Evolutionary conservation across 2,888 invertebrate species (phyloP), one percentile per base, ranked within the genome.

Genomic region (Rhingia campestris): DNA sequence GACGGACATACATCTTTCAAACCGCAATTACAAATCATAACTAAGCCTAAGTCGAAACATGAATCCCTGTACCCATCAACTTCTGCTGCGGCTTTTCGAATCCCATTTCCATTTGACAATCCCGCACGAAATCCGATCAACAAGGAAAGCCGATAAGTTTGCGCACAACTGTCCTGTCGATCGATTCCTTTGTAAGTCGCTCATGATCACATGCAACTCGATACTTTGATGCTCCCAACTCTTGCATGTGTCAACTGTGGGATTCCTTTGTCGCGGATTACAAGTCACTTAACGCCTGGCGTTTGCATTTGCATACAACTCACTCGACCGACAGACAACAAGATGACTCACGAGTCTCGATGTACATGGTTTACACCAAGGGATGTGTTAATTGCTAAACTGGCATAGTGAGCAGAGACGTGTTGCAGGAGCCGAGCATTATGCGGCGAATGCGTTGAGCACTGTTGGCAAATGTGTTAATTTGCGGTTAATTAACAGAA

Each of bases 401-500:
- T 67, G 67, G 54, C 73, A 56, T 37, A 51, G 35, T 59, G 10
- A 59, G 61, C 66, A 47, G 74, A 49, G 22, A 30, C 12, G 4
- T 6, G 47, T 14, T 39, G 53, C 45, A 72, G 75, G 70, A 74
- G 76, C 61, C 47, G 47, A 22, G 22, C 51, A 32, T 45, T 12
- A 45, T 70, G 72, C 61, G 61, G 61, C 54, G 43, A 43, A 53
- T 66, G 49, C 76, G 47, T 37, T 76, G 12, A 70, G 61, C 59
- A 56, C 66, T 51, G 43, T 76, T 54, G 30, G 77, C 63, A 82
- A 73, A 77, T 77, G 81, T 82, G 81, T 67, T 82, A 77, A 82
- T 82, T 82, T 82, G 81, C 67, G 81, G 81, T 77, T 63, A 77
- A 82, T 82, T 82, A 82, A 51, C 81, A 82, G 77, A 82, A 82